Evolutionary conservation across 2,888 invertebrate species (phyloP).

Genomic region (Cephonodes hylas): DNA sequence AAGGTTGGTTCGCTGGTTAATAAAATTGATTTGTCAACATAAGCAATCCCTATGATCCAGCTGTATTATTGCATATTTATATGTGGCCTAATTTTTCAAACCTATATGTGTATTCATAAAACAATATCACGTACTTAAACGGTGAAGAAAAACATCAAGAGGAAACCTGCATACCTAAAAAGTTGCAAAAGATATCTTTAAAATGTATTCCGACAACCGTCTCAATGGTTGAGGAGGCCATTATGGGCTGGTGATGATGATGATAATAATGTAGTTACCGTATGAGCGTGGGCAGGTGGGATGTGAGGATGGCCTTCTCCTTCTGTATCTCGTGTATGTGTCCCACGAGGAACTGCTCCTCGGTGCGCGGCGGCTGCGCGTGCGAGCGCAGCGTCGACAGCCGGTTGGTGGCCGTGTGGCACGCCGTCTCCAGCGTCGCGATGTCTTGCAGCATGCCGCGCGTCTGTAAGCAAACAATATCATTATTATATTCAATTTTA

Average conservation of each 20-base stretch:
- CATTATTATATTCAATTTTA: no score
- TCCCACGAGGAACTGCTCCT: constrained; percentile 87
- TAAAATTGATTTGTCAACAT: no score
- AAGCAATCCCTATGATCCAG: no score
- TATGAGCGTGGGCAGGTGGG: constrained; percentile 89
- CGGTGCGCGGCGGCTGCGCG: constrained; percentile 80
- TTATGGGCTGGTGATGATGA: no score
- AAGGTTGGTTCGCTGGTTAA: no score
- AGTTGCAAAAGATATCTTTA: no score
- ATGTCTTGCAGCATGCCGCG: constrained; percentile 93
- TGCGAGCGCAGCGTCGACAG: constrained; percentile 86
- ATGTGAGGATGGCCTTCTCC: constrained; percentile 90
- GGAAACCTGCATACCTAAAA: no score
- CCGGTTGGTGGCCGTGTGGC: constrained; percentile 90
- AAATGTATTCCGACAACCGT: no score
- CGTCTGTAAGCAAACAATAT: constrained; percentile 82
- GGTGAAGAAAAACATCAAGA: no score
- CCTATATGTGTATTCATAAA: not conserved
- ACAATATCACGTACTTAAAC: not conserved
- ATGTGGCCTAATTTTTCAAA: no score
- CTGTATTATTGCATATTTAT: no score
- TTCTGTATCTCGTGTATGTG: constrained; percentile 91
- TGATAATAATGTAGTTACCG: constrained; percentile 37
- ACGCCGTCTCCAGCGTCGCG: constrained; percentile 92
- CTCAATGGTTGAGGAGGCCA: no score